phyloP scores from a whole-genome alignment of 2,113 vertebrate species.

The Chlorodrepanis virens region DNA sequence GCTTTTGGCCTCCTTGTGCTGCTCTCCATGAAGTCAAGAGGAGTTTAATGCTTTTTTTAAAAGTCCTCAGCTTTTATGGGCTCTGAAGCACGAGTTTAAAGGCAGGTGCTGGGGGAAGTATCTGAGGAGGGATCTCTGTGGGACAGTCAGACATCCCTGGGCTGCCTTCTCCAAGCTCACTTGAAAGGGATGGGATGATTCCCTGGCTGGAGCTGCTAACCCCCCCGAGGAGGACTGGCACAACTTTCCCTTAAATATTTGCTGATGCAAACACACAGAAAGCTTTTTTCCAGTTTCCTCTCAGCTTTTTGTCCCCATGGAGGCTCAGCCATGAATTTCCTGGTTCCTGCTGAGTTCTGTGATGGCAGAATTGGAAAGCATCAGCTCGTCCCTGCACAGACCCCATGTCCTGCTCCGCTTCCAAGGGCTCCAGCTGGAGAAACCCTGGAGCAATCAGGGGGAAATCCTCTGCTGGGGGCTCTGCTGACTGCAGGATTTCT shows the following conservation, averaged over 20 bases:
- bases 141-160: neutral
- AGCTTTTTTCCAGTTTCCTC: neutral
- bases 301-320: neutral
- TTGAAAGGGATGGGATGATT: neutral
- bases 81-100: neutral
- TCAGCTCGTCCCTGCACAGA: neutral
- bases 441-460: neutral
- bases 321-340: neutral
- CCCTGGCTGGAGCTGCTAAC: neutral
- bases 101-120: neutral
- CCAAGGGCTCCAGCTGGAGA: neutral
- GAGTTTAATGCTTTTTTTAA: neutral
- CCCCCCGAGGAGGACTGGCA: neutral
- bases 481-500: neutral
- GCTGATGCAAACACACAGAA: neutral
- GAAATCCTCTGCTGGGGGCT: neutral
- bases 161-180: neutral
- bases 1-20: neutral
- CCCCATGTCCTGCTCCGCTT: neutral
- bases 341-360: neutral
- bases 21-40: neutral
- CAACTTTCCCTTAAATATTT: neutral
- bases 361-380: rapidly evolving
- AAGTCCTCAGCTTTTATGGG: slow-evolving; percentile 15
- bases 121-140: neutral